Percentiles rank a stretch among this genome's conserved stretches.
phyloP scores from a whole-genome alignment of 1,140 invertebrate species.

The Diorhabda elongata region DNA sequence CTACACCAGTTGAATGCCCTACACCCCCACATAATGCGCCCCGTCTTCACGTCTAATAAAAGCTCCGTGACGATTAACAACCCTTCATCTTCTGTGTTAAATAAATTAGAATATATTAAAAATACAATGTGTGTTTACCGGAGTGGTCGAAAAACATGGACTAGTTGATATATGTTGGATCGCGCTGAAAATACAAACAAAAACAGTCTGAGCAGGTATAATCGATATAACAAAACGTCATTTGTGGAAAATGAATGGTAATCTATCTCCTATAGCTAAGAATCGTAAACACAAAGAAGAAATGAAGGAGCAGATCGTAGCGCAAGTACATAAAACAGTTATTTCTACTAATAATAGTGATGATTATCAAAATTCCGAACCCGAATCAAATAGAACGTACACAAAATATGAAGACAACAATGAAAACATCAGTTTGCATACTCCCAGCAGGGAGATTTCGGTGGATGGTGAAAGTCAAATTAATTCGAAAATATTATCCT shows the following conservation, averaged over 20 bases:
- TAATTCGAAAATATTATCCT: constrained; percentile 55
- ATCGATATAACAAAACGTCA: constrained; percentile 6
- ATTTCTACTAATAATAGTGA: constrained; percentile 40
- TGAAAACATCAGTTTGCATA: constrained; percentile 40
- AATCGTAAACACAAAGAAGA: constrained; percentile 41
- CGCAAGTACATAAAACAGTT: constrained; percentile 42
- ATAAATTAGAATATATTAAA: no score
- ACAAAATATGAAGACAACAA: constrained; percentile 41
- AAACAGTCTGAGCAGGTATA: background rate
- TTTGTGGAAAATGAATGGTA: constrained; percentile 34
- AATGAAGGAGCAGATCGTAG: constrained; percentile 44
- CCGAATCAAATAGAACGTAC: constrained; percentile 38
- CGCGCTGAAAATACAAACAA: constrained; percentile 15
- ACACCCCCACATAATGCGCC: constrained; percentile 1
- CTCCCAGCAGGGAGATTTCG: constrained; percentile 49
- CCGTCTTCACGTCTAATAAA: background rate
- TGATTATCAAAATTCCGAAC: constrained; percentile 29
- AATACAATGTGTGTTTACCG: no score
- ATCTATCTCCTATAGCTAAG: constrained; percentile 31
- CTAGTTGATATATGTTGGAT: no score
- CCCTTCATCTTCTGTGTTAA: no score
- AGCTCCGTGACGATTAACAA: no score
- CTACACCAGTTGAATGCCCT: constrained; percentile 14
- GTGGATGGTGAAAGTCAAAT: constrained; percentile 56
- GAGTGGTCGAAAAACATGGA: no score